Evolutionary conservation across 2,888 invertebrate species (phyloP).

Genomic region (Ischnus inquisitorius): DNA sequence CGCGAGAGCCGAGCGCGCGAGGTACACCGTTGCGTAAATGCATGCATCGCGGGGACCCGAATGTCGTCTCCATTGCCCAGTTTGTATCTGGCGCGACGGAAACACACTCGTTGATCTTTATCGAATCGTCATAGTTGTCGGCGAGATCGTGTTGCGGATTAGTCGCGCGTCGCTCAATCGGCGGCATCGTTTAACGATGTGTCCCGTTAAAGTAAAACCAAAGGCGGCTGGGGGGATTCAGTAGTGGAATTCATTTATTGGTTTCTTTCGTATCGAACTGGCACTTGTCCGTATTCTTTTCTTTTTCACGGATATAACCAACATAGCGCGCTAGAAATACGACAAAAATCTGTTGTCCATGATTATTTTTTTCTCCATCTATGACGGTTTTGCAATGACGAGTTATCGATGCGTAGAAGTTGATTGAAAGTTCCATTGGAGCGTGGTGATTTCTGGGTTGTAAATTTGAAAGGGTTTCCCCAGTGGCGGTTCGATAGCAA

Average conservation of each 20-base stretch:
- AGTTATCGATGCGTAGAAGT: not conserved
- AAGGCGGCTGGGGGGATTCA: not conserved
- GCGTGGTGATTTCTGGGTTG: not conserved
- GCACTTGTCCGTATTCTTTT: not conserved
- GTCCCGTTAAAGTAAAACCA: not conserved
- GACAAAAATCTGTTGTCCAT: too few species aligned
- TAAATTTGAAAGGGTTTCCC: not conserved
- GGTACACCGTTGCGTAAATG: constrained; percentile 59
- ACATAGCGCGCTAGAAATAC: too few species aligned
- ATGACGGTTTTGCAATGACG: constrained; percentile 16
- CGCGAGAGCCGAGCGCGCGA: constrained; percentile 45
- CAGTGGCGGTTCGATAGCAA: not conserved
- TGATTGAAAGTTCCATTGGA: not conserved
- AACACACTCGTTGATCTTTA: constrained; percentile 51
- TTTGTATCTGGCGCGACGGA: constrained; percentile 24
- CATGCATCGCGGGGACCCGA: constrained; percentile 35
- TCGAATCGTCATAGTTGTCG: constrained; percentile 52
- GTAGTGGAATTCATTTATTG: constrained; percentile 4
- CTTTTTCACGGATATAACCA: not conserved
- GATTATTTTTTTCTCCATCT: too few species aligned
- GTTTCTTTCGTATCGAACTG: not conserved
- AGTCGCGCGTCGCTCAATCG: constrained; percentile 25
- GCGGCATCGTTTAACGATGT: constrained; percentile 10
- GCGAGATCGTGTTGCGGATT: constrained; percentile 47
- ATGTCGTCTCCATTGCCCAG: constrained; percentile 56